Conservation (phyloP, 2,113 vertebrate genomes). For the Hemiprocne comata region DNA sequence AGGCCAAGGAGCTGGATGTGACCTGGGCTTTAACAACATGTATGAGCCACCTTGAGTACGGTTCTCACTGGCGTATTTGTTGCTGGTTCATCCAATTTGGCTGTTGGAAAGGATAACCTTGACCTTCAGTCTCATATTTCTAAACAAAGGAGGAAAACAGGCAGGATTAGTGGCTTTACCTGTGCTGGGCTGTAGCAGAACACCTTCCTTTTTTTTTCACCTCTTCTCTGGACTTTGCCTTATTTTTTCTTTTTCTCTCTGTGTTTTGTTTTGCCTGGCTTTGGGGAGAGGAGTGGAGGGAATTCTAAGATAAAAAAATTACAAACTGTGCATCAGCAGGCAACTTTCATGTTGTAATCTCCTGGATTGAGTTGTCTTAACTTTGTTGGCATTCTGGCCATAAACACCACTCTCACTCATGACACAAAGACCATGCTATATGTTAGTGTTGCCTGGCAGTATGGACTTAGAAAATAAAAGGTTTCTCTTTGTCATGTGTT, state of each 20-base stretch:
- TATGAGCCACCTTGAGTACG: not conserved
- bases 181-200: not conserved
- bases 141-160: not conserved
- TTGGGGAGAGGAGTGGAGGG: accelerated
- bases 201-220: not conserved
- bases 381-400: not conserved
- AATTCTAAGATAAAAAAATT: not conserved
- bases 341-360: not conserved
- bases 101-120: not conserved
- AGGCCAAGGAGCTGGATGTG: not conserved
- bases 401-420: not conserved
- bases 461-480: not conserved
- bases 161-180: not conserved
- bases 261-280: not conserved
- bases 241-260: not conserved
- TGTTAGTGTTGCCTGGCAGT: not conserved
- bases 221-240: not conserved
- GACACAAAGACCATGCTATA: not conserved
- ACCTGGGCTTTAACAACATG: not conserved
- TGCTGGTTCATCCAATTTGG: not conserved
- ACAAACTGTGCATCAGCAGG: not conserved
- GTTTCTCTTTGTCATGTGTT: not conserved
- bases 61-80: not conserved
- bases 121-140: not conserved
- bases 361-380: not conserved